phyloP scores from a whole-genome alignment of 2,888 invertebrate species.

The Spicauda simplicius region DNA sequence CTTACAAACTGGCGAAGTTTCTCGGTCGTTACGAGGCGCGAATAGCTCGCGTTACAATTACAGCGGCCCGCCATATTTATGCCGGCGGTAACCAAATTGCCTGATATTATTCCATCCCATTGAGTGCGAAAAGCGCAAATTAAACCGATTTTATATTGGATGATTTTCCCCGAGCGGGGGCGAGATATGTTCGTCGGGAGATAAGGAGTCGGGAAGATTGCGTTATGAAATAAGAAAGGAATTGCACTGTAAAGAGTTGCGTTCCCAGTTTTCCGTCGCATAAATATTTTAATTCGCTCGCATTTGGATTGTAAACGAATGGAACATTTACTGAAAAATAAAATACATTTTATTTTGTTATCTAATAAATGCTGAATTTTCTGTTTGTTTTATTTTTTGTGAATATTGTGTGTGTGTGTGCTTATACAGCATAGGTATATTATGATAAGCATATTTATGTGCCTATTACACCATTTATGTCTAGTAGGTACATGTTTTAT shows the following conservation, averaged over 20 bases:
- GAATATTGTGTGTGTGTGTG: no score
- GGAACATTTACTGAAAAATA: not conserved
- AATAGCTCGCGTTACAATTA: conserved; percentile 84
- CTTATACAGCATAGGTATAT: no score
- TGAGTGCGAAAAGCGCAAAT: conserved; percentile 86
- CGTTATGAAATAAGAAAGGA: conserved; percentile 84
- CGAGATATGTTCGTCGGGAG: conserved; percentile 82
- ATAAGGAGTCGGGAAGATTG: conserved; percentile 82
- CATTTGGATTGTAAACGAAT: conserved; percentile 9
- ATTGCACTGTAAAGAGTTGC: conserved; percentile 79
- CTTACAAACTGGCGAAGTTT: conserved; percentile 79
- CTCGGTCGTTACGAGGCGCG: conserved; percentile 83
- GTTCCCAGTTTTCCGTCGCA: conserved; percentile 58
- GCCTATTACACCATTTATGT: no score
- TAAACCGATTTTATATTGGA: conserved; percentile 85
- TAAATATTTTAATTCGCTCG: conserved; percentile 58
- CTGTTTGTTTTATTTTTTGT: no score
- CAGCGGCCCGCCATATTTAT: conserved; percentile 83
- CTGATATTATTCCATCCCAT: conserved; percentile 85
- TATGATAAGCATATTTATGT: no score
- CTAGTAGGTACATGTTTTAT: no score
- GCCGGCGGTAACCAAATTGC: conserved; percentile 85
- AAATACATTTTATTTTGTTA: not conserved
- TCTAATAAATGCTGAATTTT: not conserved
- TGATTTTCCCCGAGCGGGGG: conserved; percentile 81